Base-by-base conservation (phyloP, 2,888 invertebrate genomes). In the Alcis repandata region DNA sequence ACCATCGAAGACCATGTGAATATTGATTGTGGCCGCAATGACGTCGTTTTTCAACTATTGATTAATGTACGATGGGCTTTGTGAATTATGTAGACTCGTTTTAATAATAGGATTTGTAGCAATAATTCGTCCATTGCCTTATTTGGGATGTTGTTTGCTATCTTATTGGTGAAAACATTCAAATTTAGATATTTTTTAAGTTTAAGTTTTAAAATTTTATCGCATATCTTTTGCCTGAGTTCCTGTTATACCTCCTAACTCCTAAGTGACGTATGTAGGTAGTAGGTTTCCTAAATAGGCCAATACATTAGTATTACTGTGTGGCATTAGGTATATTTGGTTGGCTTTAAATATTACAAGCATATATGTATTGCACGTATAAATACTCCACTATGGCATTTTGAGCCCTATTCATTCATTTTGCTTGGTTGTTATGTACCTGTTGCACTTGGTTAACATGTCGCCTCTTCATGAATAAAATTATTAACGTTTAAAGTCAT, bases 1-100 rank as follows among this genome's bases (percentile, higher is more conserved):
- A 38, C 41, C 40, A 62, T 62, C 38, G 38, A 40, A 63, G 59
- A 63, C 48, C 32, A 41, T 49, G 43, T 32, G 38, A 11, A 61
- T 69, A 69, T 70, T 60, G 68, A 69, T 71, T 71, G 49, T 22
- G 45, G 41, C 59, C 53, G 38, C 32, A 27, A 64, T 59, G 59
- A 57, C 51, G 57, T 45, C 10, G 15, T 65, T 60, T 52, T 56
- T 45, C 41, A 38, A 36, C 59, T 67, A 59, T 62, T 56, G 59
- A 59, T 67, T 66, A 54, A 58, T 48, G 43, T 57, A n/a, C 48
- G 52, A 61, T 48, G 58, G 57, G 41, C 20, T 51, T 38, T 57
- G 40, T 59, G 22, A 33, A 53, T 58, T 51, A n/a, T n/a, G n/a
- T n/a, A 49, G 22, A 13, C 17, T 40, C 22, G 9, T 41, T 52